Base-by-base conservation (phyloP, 2,113 vertebrate genomes). In the Caranx melampygus region DNA sequence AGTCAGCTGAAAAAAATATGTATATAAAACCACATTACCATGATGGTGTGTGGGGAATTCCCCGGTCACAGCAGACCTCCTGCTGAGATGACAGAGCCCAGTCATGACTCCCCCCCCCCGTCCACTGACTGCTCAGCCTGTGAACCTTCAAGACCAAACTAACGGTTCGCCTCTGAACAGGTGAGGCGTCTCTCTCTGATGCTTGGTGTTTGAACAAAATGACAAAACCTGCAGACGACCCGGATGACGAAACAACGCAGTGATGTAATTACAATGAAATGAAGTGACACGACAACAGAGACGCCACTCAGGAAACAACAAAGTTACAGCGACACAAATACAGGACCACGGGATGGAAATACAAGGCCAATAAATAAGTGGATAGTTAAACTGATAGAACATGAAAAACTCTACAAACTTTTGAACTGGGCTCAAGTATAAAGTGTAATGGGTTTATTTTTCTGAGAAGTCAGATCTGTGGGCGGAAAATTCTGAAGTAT, bases 221-320 rank as follows among this genome's bases (percentile, higher is more conserved):
- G 5, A 71, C 75, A 59, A 86, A 73, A 73, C 80, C 75, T 67
- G 67, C 21, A 77, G 67, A 64, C 61, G 37, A 80, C 84, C 69
- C 73, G 78, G 37, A 65, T 88, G 85, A 88, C 75, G 85, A 88
- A 84, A 86, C 44, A 45, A 45, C 33, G 26, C 18, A 64, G 47
- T 90, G 91, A 87, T 89, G 89, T 78, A 92, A 92, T 84, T 84
- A 83, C 61, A 73, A 58, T 60, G 87, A 89, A 91, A 89, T 26
- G 62, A 9, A 81, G 63, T 57, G 68, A 77, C 61, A 51, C 52
- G 34, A 73, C 78, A 83, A 74, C 26, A 60, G n/a, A 73, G 52
- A 45, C 45, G 13, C 11, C 59, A 72, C 69, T 59, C 31, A 42
- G 20, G 45, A 52, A 9, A 42, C 8, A 63, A 45, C 51, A 52